Conservation (phyloP, 2,888 invertebrate genomes). For the Stenurella melanura region DNA sequence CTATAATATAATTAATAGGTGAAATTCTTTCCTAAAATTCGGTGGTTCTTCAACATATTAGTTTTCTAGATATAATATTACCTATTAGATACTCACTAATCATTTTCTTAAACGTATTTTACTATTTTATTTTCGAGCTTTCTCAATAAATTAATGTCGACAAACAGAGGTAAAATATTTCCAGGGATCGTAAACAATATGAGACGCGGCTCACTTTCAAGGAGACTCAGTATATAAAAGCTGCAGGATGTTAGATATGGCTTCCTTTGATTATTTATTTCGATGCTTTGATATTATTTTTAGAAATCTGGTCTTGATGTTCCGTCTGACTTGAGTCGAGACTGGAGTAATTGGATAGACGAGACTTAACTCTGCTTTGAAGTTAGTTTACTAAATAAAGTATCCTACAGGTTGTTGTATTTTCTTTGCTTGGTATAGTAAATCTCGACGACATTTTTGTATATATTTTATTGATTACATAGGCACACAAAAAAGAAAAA, state of each 20-base stretch:
- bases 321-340: neutral
- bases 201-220: neutral
- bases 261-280: conserved; percentile 25
- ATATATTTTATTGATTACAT: no score
- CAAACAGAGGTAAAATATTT: conserved; percentile 21
- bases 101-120: neutral
- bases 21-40: no score
- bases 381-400: neutral
- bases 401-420: neutral
- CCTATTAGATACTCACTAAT: no score
- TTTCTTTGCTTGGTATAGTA: neutral
- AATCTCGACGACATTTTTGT: neutral
- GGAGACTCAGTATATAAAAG: conserved; percentile 7
- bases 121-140: neutral
- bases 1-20: no score
- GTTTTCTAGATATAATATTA: no score
- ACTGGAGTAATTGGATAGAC: neutral
- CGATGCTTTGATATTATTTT: conserved; percentile 17
- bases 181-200: conserved; percentile 8
- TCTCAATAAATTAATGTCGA: conserved; percentile 3
- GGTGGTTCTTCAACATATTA: no score
- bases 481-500: no score
- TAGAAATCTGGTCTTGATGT: conserved; percentile 2
- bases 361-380: neutral
- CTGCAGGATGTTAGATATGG: conserved; percentile 11